These are phyloP conservation scores for Diaphora mendica DNA, from an alignment of 2,888 invertebrate genomes.

Conservation along the genomic window DNA sequence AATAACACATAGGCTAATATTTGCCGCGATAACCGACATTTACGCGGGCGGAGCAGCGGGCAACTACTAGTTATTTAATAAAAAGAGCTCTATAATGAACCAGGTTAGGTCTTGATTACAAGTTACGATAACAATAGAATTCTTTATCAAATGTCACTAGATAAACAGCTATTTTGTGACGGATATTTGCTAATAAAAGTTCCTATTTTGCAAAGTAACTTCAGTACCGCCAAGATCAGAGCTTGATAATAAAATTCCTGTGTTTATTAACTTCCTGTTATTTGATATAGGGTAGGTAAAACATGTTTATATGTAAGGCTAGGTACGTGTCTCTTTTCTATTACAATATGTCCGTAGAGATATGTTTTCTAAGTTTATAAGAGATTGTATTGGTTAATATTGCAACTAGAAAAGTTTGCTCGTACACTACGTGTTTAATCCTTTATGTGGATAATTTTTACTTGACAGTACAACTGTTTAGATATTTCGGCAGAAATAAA, in stretches of 20 bases:
- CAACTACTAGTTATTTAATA: neutral
- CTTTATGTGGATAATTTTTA: neutral
- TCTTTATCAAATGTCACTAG: neutral
- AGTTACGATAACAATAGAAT: neutral
- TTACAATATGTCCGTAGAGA: neutral
- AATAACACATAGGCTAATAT: too few species aligned
- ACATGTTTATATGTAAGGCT: neutral
- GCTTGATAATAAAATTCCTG: neutral
- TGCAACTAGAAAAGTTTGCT: neutral
- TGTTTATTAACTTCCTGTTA: slow-evolving; percentile 1
- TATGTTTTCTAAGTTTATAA: neutral
- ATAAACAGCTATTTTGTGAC: neutral
- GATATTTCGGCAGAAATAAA: neutral
- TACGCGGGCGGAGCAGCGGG: too few species aligned
- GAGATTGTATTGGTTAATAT: neutral
- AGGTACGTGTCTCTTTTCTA: neutral
- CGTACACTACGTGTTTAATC: neutral
- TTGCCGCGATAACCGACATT: too few species aligned
- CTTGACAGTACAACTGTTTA: too few species aligned
- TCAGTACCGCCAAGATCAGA: neutral
- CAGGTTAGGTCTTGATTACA: neutral
- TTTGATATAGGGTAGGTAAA: neutral
- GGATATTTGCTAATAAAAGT: neutral
- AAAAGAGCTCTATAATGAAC: neutral
- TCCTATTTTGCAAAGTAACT: neutral